These are phyloP conservation scores for Heliconius aoede DNA, from an alignment of 2,888 invertebrate genomes.

Conservation along the genomic window DNA sequence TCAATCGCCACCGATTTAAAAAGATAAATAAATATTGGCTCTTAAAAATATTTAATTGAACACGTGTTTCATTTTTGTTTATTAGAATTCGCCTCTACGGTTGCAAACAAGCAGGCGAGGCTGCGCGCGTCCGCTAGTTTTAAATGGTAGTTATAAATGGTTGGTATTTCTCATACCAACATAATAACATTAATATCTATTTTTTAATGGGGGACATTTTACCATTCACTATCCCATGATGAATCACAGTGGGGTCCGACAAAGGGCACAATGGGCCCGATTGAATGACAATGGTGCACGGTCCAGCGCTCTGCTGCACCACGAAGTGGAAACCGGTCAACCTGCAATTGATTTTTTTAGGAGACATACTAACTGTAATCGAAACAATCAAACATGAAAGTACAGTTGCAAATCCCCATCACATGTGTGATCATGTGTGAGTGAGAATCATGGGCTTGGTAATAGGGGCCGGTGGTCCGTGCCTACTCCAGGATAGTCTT, in stretches of 20 bases:
- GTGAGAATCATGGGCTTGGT: background rate
- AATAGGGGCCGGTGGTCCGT: too few relatives aligned
- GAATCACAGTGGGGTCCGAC: constrained; percentile 53
- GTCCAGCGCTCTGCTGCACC: constrained; percentile 61
- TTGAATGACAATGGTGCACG: constrained; percentile 77
- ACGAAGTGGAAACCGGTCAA: constrained; percentile 47
- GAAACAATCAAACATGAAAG: constrained; percentile 5
- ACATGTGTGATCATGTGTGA: too few relatives aligned
- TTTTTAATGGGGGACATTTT: constrained; percentile 30
- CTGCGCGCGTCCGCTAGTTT: too few relatives aligned
- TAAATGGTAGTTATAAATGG: too few relatives aligned
- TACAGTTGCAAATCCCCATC: constrained; percentile 1
- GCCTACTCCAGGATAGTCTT: too few relatives aligned
- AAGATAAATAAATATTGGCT: too few relatives aligned
- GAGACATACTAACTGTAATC: constrained; percentile 25
- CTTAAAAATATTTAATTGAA: too few relatives aligned
- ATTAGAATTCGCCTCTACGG: too few relatives aligned
- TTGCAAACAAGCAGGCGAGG: too few relatives aligned
- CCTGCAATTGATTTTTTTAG: constrained; percentile 39
- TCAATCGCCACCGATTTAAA: too few relatives aligned
- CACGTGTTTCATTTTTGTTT: too few relatives aligned
- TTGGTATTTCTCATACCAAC: background rate
- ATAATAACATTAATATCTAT: background rate
- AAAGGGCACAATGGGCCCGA: constrained; percentile 72
- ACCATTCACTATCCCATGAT: constrained; percentile 42